A percentile compares a stretch with the other conserved stretches of the same genome.
Conservation (phyloP, 1,140 invertebrate species). For the Hycleus phaleratus region DNA sequence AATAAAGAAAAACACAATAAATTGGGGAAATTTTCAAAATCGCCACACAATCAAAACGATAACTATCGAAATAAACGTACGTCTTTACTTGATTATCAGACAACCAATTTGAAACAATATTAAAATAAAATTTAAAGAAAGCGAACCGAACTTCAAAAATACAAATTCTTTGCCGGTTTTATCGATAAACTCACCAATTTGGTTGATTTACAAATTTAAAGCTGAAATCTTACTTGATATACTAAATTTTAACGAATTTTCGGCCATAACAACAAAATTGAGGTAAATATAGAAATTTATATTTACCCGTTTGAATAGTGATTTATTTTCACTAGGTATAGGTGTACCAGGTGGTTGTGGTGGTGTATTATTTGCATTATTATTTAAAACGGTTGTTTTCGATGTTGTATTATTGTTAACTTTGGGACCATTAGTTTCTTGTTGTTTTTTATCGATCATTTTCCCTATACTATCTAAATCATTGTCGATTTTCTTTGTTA, state of each 20-base stretch:
- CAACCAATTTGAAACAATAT: too few relatives aligned
- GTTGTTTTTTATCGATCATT: slow-evolving; percentile 52
- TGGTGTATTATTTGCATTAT: slow-evolving; percentile 39
- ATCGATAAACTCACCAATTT: too few relatives aligned
- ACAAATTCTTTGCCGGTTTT: too few relatives aligned
- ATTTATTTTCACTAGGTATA: slow-evolving; percentile 42
- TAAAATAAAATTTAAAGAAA: too few relatives aligned
- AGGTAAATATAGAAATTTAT: background rate
- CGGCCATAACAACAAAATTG: background rate
- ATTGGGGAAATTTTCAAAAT: too few relatives aligned
- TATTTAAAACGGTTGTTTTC: slow-evolving; percentile 42
- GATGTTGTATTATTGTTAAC: slow-evolving; percentile 37
- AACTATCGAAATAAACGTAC: background rate
- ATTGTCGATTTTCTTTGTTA: slow-evolving; percentile 47
- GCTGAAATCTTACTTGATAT: too few relatives aligned
- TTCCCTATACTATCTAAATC: slow-evolving; percentile 56
- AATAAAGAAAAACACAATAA: slow-evolving; percentile 15
- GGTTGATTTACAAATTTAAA: too few relatives aligned
- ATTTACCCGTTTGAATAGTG: slow-evolving; percentile 53
- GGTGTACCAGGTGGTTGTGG: slow-evolving; percentile 38
- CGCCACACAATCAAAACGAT: too few relatives aligned
- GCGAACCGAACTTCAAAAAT: too few relatives aligned
- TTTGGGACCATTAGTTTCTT: slow-evolving; percentile 44
- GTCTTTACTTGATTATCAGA: too few relatives aligned
- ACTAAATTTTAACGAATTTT: too few relatives aligned